Evolutionary conservation across 1,140 invertebrate species (phyloP).

Genomic region (Drosophila tani): DNA sequence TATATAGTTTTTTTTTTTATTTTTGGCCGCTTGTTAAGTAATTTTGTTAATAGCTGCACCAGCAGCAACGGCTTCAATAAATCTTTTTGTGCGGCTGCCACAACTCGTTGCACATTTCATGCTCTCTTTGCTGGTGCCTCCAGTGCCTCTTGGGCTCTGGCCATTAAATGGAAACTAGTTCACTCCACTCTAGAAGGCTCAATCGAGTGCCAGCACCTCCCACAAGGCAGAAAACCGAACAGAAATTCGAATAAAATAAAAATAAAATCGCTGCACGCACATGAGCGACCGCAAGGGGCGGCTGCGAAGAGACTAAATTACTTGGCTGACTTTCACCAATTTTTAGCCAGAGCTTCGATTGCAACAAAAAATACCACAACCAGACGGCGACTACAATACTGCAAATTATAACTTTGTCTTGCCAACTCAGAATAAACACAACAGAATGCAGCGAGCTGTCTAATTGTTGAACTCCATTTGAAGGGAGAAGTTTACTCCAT

Average conservation of each 20-base stretch:
- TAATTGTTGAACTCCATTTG: slow-evolving; percentile 29
- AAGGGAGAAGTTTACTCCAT: background rate
- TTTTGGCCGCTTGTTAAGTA: slow-evolving; percentile 78
- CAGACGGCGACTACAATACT: slow-evolving; percentile 32
- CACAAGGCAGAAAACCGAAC: slow-evolving; percentile 28
- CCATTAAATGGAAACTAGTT: slow-evolving; percentile 79
- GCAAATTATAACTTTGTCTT: slow-evolving; percentile 36
- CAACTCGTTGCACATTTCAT: slow-evolving; percentile 83
- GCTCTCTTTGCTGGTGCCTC: slow-evolving; percentile 70
- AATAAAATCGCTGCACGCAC: slow-evolving; percentile 73
- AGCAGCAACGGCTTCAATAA: slow-evolving; percentile 69
- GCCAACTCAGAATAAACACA: slow-evolving; percentile 26
- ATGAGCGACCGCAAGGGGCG: slow-evolving; percentile 19
- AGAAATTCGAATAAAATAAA: slow-evolving; percentile 44
- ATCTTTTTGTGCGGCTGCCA: slow-evolving; percentile 75
- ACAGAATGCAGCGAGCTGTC: background rate
- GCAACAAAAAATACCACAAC: slow-evolving; percentile 28
- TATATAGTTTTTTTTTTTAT: slow-evolving; percentile 15
- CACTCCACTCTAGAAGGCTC: slow-evolving; percentile 73
- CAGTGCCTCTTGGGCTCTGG: slow-evolving; percentile 52
- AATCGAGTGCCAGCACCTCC: slow-evolving; percentile 69
- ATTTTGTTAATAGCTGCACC: slow-evolving; percentile 79
- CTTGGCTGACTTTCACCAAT: slow-evolving; percentile 73
- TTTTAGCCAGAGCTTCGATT: slow-evolving; percentile 58
- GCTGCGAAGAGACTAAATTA: slow-evolving; percentile 24